Evolutionary conservation across 2,888 invertebrate species (phyloP).

Genomic region (Zaprionus lineosus): DNA sequence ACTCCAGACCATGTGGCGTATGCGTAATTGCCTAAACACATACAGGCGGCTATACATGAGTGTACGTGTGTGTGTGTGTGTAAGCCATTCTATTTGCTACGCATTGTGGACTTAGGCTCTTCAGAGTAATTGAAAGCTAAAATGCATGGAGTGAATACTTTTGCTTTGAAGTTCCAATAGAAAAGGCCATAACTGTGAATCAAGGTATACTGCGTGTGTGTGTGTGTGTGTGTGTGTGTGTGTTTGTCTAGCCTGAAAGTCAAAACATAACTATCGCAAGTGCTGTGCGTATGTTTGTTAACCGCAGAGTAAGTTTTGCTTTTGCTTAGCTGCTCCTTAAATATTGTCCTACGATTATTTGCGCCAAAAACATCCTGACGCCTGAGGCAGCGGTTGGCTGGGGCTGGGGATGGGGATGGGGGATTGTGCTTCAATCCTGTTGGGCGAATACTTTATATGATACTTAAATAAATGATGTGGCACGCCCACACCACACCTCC

Average conservation of each 20-base stretch:
- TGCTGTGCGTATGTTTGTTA: constrained; percentile 14
- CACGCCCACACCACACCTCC: constrained; percentile 27
- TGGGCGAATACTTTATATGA: constrained; percentile 63
- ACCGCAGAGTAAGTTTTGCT: constrained; percentile 35
- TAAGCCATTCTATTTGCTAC: neutral
- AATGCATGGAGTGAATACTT: constrained; percentile 42
- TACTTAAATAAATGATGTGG: constrained; percentile 67
- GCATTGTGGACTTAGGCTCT: constrained; percentile 16
- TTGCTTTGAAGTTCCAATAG: constrained; percentile 53
- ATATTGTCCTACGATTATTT: constrained; percentile 68
- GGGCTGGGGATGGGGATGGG: neutral
- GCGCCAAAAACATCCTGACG: constrained; percentile 51
- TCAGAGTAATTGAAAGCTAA: constrained; percentile 52
- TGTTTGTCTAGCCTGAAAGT: neutral
- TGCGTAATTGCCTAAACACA: constrained; percentile 28
- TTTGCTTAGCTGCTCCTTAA: constrained; percentile 40
- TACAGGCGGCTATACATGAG: constrained; percentile 5
- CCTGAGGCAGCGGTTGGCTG: constrained; percentile 31
- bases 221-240: constrained; percentile 13
- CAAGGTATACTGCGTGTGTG: constrained; percentile 3
- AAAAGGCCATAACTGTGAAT: constrained; percentile 10
- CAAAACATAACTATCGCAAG: constrained; percentile 35
- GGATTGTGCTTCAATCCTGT: too few species aligned
- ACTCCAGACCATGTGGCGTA: constrained; percentile 23
- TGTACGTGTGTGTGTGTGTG: neutral